A percentile compares a stretch with the other conserved stretches of the same genome.
Evolutionary conservation across 2,797 vertebrate genomes (phyloP).

Genomic region (Parauchenoglanis ngamensis): DNA sequence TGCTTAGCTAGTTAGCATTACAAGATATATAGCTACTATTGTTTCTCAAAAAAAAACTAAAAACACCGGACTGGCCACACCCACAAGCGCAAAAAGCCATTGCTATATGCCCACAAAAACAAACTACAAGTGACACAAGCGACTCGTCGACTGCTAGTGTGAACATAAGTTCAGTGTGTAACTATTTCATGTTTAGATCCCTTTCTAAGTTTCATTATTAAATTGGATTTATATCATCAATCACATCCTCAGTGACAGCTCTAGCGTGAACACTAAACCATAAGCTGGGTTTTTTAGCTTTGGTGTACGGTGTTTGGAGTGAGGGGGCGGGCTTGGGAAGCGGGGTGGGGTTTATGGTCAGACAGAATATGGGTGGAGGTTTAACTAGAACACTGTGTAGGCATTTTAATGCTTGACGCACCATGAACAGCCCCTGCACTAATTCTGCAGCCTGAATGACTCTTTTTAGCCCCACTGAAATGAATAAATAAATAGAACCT

Average conservation of each 20-base stretch:
- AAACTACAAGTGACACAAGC: neutral
- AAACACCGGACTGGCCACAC: neutral
- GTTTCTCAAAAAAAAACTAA: neutral
- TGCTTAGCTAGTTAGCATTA: neutral
- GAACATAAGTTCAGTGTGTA: neutral
- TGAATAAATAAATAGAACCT: neutral
- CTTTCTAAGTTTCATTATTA: neutral
- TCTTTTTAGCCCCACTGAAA: constrained; percentile 12
- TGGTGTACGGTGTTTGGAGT: neutral
- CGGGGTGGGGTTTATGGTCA: constrained; percentile 7
- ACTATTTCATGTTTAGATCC: neutral
- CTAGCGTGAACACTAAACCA: neutral
- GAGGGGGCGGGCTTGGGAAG: neutral
- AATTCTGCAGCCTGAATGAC: constrained; percentile 25
- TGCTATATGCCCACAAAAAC: neutral
- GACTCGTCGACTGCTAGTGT: too few relatives aligned
- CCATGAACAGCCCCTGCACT: constrained; percentile 34
- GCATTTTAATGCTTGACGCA: constrained; percentile 36
- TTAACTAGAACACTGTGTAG: neutral
- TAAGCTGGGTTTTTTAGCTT: neutral
- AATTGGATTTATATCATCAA: neutral
- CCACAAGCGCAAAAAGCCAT: neutral
- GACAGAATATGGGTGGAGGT: constrained; percentile 14
- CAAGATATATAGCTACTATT: neutral
- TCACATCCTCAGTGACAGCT: neutral